Evolutionary conservation across 2,113 vertebrate genomes (phyloP).

Genomic region (Apteryx owenii): DNA sequence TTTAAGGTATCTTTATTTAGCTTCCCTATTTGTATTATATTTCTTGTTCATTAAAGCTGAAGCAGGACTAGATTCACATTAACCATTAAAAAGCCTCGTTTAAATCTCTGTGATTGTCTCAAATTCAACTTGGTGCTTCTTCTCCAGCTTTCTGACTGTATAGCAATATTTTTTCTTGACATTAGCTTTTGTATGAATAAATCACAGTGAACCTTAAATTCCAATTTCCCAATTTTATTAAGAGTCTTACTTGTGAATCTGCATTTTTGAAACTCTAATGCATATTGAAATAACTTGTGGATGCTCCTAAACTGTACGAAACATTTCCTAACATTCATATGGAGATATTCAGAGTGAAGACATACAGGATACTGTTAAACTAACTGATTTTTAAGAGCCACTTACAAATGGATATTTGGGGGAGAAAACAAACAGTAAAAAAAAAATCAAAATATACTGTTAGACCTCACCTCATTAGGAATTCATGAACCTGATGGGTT

Average conservation of each 20-base stretch:
- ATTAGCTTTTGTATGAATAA: background rate
- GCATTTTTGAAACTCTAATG: constrained; percentile 28
- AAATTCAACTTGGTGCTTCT: constrained; percentile 34
- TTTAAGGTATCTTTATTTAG: constrained; percentile 43
- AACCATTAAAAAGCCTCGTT: constrained; percentile 61
- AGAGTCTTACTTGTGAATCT: constrained; percentile 45
- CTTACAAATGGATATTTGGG: constrained; percentile 48
- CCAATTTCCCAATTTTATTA: constrained; percentile 44
- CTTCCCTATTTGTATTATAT: constrained; percentile 50
- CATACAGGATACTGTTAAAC: constrained; percentile 6
- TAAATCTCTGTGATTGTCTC: constrained; percentile 50
- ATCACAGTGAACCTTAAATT: constrained; percentile 10
- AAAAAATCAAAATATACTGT: constrained; percentile 54
- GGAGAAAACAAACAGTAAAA: constrained; percentile 71
- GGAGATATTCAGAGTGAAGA: constrained; percentile 10
- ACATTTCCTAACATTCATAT: constrained; percentile 11
- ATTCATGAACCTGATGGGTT: constrained; percentile 77
- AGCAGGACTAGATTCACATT: constrained; percentile 16
- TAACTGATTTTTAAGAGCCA: constrained; percentile 40
- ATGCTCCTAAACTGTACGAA: constrained; percentile 32
- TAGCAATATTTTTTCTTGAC: background rate
- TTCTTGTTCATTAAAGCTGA: constrained; percentile 57
- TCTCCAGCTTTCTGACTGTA: background rate
- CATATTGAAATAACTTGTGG: constrained; percentile 9
- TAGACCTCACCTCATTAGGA: constrained; percentile 72